Percentiles rank a stretch among this genome's conserved stretches.
These are phyloP conservation scores for Uloborus plumipes DNA, from an alignment of 2,888 invertebrate genomes.

Conservation along the genomic window DNA sequence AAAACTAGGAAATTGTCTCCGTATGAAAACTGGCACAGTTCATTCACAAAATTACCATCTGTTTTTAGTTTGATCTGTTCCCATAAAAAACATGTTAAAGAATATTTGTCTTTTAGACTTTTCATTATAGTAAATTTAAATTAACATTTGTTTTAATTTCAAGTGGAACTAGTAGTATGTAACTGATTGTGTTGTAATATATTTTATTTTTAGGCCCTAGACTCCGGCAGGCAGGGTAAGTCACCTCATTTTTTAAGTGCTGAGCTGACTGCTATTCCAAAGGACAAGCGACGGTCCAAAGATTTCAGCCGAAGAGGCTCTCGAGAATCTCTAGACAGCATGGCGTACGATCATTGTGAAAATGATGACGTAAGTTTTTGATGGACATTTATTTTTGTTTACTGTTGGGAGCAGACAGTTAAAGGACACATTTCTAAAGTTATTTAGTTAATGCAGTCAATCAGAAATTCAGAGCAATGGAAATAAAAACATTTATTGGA, in stretches of 20 bases:
- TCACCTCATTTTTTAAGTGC: conserved; percentile 65
- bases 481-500: not conserved
- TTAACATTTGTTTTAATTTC: too few relatives aligned
- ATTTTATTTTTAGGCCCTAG: conserved; percentile 79
- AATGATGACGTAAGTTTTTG: conserved; percentile 81
- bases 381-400: not conserved
- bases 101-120: too few relatives aligned
- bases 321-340: conserved; percentile 80
- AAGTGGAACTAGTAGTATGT: too few relatives aligned
- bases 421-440: conserved; percentile 25
- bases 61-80: too few relatives aligned
- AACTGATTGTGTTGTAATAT: not conserved
- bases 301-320: conserved; percentile 78
- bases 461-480: not conserved
- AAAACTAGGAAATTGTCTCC: too few relatives aligned
- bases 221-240: conserved; percentile 71
- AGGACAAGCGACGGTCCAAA: conserved; percentile 72
- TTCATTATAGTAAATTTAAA: too few relatives aligned
- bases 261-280: conserved; percentile 67
- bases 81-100: too few relatives aligned
- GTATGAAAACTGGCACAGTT: too few relatives aligned
- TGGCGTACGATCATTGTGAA: conserved; percentile 76
- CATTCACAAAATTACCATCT: too few relatives aligned
- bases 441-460: too few relatives aligned
- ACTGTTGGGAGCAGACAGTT: conserved; percentile 33